Evolutionary conservation across 1,140 invertebrate genomes (phyloP).

Genomic region (Chironomus striatipennis): DNA sequence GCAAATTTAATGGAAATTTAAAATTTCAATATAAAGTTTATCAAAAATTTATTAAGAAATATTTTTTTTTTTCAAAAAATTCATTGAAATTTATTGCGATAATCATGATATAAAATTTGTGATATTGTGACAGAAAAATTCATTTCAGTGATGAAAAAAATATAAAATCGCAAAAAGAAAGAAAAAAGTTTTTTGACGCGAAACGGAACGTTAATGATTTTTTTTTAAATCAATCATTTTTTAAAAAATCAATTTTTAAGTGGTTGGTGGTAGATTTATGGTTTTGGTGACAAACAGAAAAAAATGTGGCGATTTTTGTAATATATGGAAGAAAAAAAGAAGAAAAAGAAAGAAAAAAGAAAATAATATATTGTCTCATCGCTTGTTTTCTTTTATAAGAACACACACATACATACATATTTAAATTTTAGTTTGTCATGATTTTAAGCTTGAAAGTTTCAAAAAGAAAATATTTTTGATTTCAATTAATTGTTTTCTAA

Average conservation of each 20-base stretch:
- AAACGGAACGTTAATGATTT: too few species aligned
- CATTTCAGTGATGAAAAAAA: too few species aligned
- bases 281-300: conserved; percentile 4
- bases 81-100: not conserved
- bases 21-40: not conserved
- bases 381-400: too few species aligned
- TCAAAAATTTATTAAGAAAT: not conserved
- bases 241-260: not conserved
- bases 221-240: not conserved
- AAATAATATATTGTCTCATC: not conserved
- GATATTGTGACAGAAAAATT: too few species aligned
- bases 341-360: conserved; percentile 1
- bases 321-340: not conserved
- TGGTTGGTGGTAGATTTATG: conserved; percentile 7
- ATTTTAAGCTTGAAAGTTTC: too few species aligned
- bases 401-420: too few species aligned
- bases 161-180: too few species aligned
- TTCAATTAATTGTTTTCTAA: too few species aligned
- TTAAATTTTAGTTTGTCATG: too few species aligned
- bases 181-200: too few species aligned
- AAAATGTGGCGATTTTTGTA: not conserved
- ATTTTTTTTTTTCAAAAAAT: not conserved
- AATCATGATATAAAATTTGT: too few species aligned
- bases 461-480: too few species aligned
- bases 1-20: not conserved